A percentile compares a stretch with the other conserved stretches of the same genome.
Evolutionary conservation across 2,797 vertebrate species (phyloP).

Genomic region (Semaprochilodus insignis): DNA sequence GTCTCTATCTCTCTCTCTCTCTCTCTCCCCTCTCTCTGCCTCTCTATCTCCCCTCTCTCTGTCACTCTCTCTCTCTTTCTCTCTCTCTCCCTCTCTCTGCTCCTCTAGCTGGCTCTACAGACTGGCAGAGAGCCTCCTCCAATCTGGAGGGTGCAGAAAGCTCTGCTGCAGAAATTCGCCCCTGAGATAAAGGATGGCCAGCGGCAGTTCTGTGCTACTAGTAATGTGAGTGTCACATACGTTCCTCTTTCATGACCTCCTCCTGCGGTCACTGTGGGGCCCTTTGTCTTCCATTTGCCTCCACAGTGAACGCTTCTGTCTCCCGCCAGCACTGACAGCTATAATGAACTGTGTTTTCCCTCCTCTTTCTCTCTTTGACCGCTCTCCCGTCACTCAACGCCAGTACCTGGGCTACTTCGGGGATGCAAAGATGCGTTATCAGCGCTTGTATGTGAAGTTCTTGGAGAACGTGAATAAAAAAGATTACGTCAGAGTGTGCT

Average conservation of each 20-base stretch:
- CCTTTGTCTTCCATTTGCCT: constrained; percentile 13
- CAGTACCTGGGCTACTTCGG: constrained; percentile 93
- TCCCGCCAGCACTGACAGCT: not conserved
- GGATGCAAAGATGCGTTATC: constrained; percentile 91
- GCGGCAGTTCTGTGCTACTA: constrained; percentile 92
- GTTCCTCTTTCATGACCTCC: not conserved
- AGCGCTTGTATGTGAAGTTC: constrained; percentile 92
- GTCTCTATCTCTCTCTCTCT: too few species aligned
- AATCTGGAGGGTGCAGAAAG: constrained; percentile 94
- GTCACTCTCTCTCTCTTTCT: not conserved
- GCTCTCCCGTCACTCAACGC: constrained; percentile 12
- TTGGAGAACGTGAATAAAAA: constrained; percentile 94
- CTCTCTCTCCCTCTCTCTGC: not conserved
- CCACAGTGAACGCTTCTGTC: not conserved
- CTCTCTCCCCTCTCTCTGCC: too few species aligned
- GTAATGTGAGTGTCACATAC: constrained; percentile 84
- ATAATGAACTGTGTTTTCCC: not conserved
- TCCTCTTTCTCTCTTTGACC: too few species aligned
- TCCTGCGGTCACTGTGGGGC: not conserved
- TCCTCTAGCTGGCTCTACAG: constrained; percentile 85
- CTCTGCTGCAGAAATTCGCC: constrained; percentile 92
- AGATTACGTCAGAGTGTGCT: constrained; percentile 91
- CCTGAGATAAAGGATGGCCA: constrained; percentile 95
- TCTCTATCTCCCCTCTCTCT: too few species aligned
- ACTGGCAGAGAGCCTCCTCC: constrained; percentile 91